Evolutionary conservation across 2,797 vertebrate genomes (phyloP).

Genomic region (Sebastes itinus): DNA sequence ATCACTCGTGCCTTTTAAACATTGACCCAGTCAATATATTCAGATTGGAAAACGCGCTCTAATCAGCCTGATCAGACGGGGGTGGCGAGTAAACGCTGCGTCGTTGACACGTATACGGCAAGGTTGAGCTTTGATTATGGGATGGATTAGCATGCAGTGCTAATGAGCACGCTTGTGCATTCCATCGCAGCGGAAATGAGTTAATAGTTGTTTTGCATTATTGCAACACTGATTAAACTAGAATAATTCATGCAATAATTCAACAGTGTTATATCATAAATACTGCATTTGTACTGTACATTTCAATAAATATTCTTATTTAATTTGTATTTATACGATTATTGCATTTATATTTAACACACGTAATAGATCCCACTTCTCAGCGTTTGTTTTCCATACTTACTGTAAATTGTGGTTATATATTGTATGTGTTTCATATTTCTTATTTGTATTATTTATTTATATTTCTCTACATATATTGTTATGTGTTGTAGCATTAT

Average conservation of each 20-base stretch:
- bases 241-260: not conserved
- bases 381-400: no score
- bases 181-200: not conserved
- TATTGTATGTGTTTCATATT: no score
- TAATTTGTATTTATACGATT: no score
- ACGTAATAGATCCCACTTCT: no score
- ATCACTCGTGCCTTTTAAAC: slow-evolving; percentile 24
- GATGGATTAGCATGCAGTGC: slow-evolving; percentile 17
- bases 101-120: slow-evolving; percentile 7
- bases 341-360: no score
- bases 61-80: slow-evolving; percentile 14
- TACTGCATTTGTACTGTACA: not conserved
- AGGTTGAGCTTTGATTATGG: slow-evolving; percentile 37
- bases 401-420: no score
- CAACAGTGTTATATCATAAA: not conserved
- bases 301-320: no score
- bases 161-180: slow-evolving; percentile 2
- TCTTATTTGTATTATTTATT: not conserved
- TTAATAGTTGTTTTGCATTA: not conserved
- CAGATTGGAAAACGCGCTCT: slow-evolving; percentile 23
- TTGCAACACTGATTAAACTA: not conserved
- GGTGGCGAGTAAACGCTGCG: not conserved
- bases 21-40: slow-evolving; percentile 29
- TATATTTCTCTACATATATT: not conserved
- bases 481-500: not conserved